Percentiles rank a stretch among this genome's conserved stretches.
Conservation (phyloP, 2,797 vertebrate genomes). For the Zenarchopterus dispar region DNA sequence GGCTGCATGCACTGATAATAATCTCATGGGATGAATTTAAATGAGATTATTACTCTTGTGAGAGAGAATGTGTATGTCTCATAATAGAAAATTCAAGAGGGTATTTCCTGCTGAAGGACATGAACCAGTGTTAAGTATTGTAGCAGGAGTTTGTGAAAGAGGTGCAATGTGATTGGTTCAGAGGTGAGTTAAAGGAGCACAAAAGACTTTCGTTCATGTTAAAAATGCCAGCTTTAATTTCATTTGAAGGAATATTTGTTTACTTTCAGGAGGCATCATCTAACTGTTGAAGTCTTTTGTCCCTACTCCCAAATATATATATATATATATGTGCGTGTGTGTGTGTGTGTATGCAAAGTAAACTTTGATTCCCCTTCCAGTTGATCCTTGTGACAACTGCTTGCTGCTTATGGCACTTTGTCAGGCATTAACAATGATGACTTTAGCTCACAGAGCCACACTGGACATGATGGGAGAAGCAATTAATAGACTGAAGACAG, state of each 20-base stretch:
- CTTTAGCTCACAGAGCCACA: no score
- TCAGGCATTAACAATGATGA: no score
- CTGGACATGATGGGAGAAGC: no score
- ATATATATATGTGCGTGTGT: no score
- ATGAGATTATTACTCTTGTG: constrained; percentile 62
- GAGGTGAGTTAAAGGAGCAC: constrained; percentile 21
- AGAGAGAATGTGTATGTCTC: constrained; percentile 49
- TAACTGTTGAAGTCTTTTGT: no score
- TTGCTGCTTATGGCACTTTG: no score
- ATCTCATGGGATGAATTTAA: constrained; percentile 65
- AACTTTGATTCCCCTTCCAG: no score
- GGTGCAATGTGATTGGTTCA: constrained; percentile 6
- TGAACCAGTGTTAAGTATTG: constrained; percentile 19
- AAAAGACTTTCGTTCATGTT: not conserved
- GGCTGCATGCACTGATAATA: constrained; percentile 63
- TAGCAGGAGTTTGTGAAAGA: constrained; percentile 30
- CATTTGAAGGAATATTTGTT: not conserved
- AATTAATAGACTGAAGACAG: no score
- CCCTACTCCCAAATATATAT: no score
- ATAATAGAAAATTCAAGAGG: constrained; percentile 55
- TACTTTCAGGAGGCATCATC: no score
- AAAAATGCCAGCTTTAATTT: constrained; percentile 17
- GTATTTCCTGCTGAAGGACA: constrained; percentile 34
- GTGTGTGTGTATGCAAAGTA: no score
- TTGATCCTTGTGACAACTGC: no score